These are phyloP conservation scores for Percopsis omiscomaycus DNA, from an alignment of 2,797 vertebrate genomes.

Conservation along the genomic window DNA sequence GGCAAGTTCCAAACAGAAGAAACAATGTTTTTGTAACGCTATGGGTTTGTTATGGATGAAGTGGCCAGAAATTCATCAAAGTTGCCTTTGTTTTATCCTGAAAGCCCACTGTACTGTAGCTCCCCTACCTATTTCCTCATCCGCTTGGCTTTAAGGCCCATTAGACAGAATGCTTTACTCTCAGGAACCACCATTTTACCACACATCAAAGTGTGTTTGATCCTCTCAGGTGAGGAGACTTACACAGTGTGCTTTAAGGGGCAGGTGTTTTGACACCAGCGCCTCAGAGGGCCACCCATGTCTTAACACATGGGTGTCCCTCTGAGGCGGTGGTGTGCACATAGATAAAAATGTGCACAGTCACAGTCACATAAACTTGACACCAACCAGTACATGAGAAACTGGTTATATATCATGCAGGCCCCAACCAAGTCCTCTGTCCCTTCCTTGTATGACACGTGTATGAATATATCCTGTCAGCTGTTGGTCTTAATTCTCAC, in stretches of 20 bases:
- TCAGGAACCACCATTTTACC: conserved; percentile 35
- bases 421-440: conserved; percentile 31
- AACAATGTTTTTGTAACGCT: no score
- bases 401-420: conserved; percentile 45
- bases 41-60: background rate
- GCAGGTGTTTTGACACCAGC: conserved; percentile 37
- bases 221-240: conserved; percentile 35
- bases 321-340: background rate
- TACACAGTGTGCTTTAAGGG: conserved; percentile 17
- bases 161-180: conserved; percentile 41
- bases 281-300: conserved; percentile 25
- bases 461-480: conserved; percentile 58
- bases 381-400: conserved; percentile 26
- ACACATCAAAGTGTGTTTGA: conserved; percentile 60
- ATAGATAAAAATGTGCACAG: conserved; percentile 22
- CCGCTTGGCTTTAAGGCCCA: conserved; percentile 42
- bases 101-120: conserved; percentile 23
- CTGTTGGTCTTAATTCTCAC: conserved; percentile 32
- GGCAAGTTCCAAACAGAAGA: no score
- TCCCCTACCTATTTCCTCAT: conserved; percentile 30
- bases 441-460: conserved; percentile 32
- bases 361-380: conserved; percentile 29
- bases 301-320: background rate
- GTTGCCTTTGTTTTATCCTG: conserved; percentile 26
- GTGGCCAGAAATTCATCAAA: conserved; percentile 27